phyloP scores from a whole-genome alignment of 2,113 vertebrate species.

The Pogona vitticeps region DNA sequence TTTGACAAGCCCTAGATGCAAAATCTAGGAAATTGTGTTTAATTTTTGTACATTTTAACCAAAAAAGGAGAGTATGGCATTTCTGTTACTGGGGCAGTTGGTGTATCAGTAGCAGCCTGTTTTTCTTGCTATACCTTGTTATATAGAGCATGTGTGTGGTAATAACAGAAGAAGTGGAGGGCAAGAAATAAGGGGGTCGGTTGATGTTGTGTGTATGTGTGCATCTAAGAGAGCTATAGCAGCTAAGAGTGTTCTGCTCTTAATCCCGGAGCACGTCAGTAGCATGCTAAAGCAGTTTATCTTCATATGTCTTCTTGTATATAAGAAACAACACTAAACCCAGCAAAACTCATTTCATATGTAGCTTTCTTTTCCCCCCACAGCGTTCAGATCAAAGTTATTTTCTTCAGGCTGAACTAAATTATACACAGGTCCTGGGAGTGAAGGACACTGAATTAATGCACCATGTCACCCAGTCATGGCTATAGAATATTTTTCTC shows the following conservation, averaged over 20 bases:
- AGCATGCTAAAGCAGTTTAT: conserved; percentile 76
- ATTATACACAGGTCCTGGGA: conserved; percentile 83
- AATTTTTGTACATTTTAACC: conserved; percentile 38
- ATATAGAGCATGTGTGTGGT: conserved; percentile 13
- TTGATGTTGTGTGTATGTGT: conserved; percentile 41
- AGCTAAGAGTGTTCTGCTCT: conserved; percentile 62
- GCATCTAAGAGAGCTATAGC: conserved; percentile 1
- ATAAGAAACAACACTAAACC: conserved; percentile 76
- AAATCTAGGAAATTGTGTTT: conserved; percentile 24
- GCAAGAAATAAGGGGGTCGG: conserved; percentile 3
- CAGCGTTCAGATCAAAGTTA: conserved; percentile 83
- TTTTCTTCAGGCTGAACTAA: conserved; percentile 83
- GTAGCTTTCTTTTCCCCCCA: conserved; percentile 73
- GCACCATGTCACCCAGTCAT: conserved; percentile 78
- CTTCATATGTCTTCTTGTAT: conserved; percentile 71
- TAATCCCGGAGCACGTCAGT: conserved; percentile 64
- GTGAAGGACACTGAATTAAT: conserved; percentile 87
- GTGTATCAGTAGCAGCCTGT: conserved; percentile 1
- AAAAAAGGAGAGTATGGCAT: conserved; percentile 17
- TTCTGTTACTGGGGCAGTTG: conserved; percentile 42
- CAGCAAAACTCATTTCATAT: conserved; percentile 81
- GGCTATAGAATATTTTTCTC: conserved; percentile 77
- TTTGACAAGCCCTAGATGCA: background rate
- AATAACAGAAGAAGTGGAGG: conserved; percentile 15
- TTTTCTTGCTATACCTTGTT: conserved; percentile 5